Evolutionary conservation across 2,113 vertebrate genomes (phyloP), one percentile per base, ranked within the genome.

Genomic region (Cryptotis parvus): DNA sequence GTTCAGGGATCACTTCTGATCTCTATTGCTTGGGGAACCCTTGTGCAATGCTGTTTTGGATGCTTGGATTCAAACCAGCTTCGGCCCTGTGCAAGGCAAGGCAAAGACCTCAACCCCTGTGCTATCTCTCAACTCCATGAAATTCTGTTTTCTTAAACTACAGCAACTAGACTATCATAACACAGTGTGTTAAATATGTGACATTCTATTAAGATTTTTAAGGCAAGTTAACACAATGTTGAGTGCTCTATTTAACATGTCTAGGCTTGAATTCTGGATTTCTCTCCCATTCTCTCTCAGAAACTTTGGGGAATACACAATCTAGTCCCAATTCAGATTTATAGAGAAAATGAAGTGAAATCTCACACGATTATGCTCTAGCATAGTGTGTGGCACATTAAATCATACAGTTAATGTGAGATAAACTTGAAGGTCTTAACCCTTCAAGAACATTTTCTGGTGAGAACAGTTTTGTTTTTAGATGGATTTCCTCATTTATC

Each of bases 241-340:
- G 76, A 81, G n/a, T 35, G 9, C 61, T 35, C 22, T 85, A 45
- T 31, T 45, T 66, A 77, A 33, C 35, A 66, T 33, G 65, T 9
- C 18, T 89, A 27, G 41, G 39, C 29, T 87, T 81, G 43, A 92
- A 55, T 74, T 81, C 68, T 84, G 31, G 29, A 88, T 81, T 68
- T 80, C 31, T 91, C 1, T 37, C 31, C n/a, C 45, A 43, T 24
- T 75, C 69, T 39, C n/a, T 72, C 69, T n/a, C n/a, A n/a, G 61
- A 63, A 84, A 76, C 9, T 7, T 58, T 70, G 6, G 43, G 43
- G 18, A 24, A 22, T 75, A 63, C 35, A 74, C 1, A 4, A 69
- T 61, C 31, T 33, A 8, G 61, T 72, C 49, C 29, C 9, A 41
- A 68, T 26, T 76, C 39, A 68, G 35, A 2, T 1, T n/a, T 87